These are phyloP conservation scores for Arvicanthis niloticus DNA, from an alignment of 2,113 vertebrate genomes.

Conservation along the genomic window DNA sequence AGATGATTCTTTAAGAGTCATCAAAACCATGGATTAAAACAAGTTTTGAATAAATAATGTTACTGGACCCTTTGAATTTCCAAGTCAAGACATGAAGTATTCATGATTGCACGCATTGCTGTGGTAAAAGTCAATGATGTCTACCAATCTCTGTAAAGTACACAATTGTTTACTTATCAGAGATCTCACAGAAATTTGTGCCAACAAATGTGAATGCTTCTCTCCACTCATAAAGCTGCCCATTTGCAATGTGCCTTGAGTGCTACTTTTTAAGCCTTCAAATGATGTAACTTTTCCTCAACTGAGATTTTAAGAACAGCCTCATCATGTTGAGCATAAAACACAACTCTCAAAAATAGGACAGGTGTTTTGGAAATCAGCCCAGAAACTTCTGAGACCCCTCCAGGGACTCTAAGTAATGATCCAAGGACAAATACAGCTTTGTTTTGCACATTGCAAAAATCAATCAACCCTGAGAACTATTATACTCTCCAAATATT, in stretches of 20 bases:
- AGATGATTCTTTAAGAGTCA: neutral
- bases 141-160: neutral
- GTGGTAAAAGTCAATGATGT: neutral
- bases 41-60: neutral
- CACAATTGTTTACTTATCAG: neutral
- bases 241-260: neutral
- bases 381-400: constrained; percentile 52
- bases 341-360: constrained; percentile 25
- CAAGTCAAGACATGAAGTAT: neutral
- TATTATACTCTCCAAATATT: constrained; percentile 1
- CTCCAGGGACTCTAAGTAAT: constrained; percentile 13
- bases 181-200: neutral
- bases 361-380: constrained; percentile 62
- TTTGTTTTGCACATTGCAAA: constrained; percentile 6
- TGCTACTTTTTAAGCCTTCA: neutral
- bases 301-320: neutral
- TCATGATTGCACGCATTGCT: neutral
- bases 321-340: neutral
- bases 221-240: neutral
- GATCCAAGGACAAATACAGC: neutral
- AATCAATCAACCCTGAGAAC: neutral
- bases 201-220: neutral
- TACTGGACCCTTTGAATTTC: neutral
- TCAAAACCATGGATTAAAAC: neutral
- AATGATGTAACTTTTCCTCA: neutral